A percentile compares a stretch with the other conserved stretches of the same genome.
These are phyloP conservation scores for Acipenser transmontanus DNA, from an alignment of 2,797 vertebrate genomes.

Conservation along the genomic window DNA sequence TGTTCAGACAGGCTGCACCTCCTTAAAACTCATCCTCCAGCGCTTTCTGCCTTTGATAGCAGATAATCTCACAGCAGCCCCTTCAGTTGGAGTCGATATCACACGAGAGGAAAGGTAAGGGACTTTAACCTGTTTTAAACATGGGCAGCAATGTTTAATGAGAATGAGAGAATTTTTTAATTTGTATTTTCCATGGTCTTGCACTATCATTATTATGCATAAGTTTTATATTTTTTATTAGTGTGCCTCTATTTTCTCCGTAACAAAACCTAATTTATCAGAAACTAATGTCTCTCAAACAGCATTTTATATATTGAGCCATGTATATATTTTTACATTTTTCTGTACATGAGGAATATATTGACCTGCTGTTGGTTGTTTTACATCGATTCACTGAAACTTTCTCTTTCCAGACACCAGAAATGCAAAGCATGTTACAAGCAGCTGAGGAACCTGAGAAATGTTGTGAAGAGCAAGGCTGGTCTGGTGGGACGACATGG, in stretches of 20 bases:
- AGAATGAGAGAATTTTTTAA: not conserved
- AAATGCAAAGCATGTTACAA: constrained; percentile 82
- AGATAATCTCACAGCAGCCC: constrained; percentile 77
- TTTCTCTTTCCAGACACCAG: constrained; percentile 60
- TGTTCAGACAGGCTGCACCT: constrained; percentile 82
- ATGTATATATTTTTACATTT: no score
- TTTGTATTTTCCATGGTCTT: not conserved
- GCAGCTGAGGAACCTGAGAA: constrained; percentile 79
- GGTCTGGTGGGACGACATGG: constrained; percentile 82
- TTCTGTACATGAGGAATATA: no score
- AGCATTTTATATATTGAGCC: not conserved
- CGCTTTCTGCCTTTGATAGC: constrained; percentile 85
- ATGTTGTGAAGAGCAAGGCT: constrained; percentile 74
- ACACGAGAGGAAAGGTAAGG: constrained; percentile 84
- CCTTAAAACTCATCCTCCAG: constrained; percentile 88
- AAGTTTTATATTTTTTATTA: not conserved
- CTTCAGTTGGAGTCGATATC: constrained; percentile 89
- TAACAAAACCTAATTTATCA: no score
- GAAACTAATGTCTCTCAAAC: not conserved
- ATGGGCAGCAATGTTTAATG: not conserved
- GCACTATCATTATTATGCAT: no score
- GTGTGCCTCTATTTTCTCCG: not conserved
- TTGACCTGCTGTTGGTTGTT: not conserved
- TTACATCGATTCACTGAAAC: not conserved
- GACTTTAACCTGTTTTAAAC: not conserved